Evolutionary conservation across 2,113 vertebrate species (phyloP), one percentile per base, ranked within the genome.

Genomic region (Otus sunia): DNA sequence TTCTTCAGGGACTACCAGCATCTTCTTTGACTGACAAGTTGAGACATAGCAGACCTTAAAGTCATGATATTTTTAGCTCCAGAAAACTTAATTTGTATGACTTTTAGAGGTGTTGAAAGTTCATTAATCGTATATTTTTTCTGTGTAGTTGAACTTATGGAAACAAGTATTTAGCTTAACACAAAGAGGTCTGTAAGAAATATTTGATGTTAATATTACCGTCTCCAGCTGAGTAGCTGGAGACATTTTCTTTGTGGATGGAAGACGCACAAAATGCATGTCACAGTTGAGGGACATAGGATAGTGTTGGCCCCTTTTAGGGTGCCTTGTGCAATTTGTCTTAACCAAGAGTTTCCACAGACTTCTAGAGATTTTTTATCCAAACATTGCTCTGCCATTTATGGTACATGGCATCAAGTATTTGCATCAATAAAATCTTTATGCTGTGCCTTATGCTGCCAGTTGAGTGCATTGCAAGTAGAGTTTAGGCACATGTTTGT

Each of bases 61-160:
- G 34, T 81, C 23, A 37, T 25, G 13, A 62, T 72, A 14, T 4
- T 86, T 78, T 92, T 69, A 75, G 52, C 32, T 84, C 34, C 74
- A 72, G 17, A 59, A 93, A 77, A 66, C 11, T 8, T 69, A 66
- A 53, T 66, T 77, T 18, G 18, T 16, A 9, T 67, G 25, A 77
- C 27, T 84, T 62, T 59, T 52, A 74, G 79, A 59, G n/a, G 21
- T 69, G 37, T 47, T 76, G 63, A 76, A 79, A 58, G 60, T 21
- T 47, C 10, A 49, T 76, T 69, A 72, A 20, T 53, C 66, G 4
- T 14, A 9, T 27, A 5, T 56, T 78, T 88, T 78, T 87, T 26
- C 21, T 43, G 15, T 36, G 32, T 11, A 50, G 25, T 11, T 72
- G 29, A 56, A 62, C 32, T 73, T 37, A 19, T 0, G 0, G 45